Evolutionary conservation across 2,888 invertebrate genomes (phyloP).

Genomic region (Cantharis lateralis): DNA sequence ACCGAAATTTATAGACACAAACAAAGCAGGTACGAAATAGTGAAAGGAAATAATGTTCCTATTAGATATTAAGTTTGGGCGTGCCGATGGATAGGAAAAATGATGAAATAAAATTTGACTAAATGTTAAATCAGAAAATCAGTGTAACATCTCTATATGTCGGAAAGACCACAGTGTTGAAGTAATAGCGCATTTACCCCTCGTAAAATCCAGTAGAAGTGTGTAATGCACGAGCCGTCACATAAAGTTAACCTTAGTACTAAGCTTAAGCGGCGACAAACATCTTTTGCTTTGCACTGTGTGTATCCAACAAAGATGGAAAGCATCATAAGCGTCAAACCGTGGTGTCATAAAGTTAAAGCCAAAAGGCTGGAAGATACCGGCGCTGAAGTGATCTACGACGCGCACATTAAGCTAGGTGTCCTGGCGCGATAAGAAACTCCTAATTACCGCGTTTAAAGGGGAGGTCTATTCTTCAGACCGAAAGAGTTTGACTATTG

Average conservation of each 20-base stretch:
- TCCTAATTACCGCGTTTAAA: constrained; percentile 43
- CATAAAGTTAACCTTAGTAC: constrained; percentile 54
- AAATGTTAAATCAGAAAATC: constrained; percentile 49
- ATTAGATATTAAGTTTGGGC: background rate
- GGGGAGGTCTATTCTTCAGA: constrained; percentile 32
- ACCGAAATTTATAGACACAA: background rate
- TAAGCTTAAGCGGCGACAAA: constrained; percentile 41
- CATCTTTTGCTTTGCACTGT: constrained; percentile 28
- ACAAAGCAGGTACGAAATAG: background rate
- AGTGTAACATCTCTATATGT: constrained; percentile 53
- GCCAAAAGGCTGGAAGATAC: constrained; percentile 50
- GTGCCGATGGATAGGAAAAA: background rate
- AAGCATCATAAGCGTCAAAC: constrained; percentile 55
- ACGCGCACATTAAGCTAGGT: constrained; percentile 42
- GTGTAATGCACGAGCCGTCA: constrained; percentile 57
- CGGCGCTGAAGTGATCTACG: constrained; percentile 45
- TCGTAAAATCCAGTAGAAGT: constrained; percentile 57
- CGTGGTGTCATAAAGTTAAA: constrained; percentile 53
- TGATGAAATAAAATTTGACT: constrained; percentile 4
- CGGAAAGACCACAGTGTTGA: constrained; percentile 53
- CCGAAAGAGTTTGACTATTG: constrained; percentile 27
- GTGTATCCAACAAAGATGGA: constrained; percentile 47
- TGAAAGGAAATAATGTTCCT: background rate
- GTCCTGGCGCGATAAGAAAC: constrained; percentile 46
- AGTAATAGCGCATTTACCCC: constrained; percentile 56